phyloP scores from a whole-genome alignment of 1,140 invertebrate species.

The Philotrypesis tridentata region DNA sequence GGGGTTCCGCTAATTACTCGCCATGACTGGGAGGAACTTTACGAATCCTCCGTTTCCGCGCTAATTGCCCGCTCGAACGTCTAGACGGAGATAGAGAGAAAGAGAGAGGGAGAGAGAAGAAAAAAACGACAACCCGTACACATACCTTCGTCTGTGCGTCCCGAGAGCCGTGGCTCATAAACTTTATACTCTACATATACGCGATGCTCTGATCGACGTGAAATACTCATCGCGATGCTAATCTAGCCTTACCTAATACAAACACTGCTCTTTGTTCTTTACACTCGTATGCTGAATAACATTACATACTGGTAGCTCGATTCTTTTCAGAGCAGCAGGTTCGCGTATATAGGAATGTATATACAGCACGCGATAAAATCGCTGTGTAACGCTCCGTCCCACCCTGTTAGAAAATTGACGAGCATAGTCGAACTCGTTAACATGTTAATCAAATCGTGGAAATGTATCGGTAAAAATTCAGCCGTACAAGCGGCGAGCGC shows the following conservation, averaged over 20 bases:
- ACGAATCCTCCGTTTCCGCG: background rate
- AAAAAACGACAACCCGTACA: too few species aligned
- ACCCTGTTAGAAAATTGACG: too few species aligned
- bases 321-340: background rate
- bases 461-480: too few species aligned
- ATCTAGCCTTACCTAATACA: too few species aligned
- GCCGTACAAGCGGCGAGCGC: too few species aligned
- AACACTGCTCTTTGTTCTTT: background rate
- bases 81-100: too few species aligned
- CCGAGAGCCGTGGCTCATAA: too few species aligned
- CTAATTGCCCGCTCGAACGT: background rate
- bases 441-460: too few species aligned
- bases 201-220: background rate
- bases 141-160: too few species aligned
- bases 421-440: background rate
- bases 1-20: background rate
- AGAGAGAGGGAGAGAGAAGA: too few species aligned
- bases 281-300: too few species aligned
- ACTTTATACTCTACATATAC: background rate
- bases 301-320: too few species aligned
- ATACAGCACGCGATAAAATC: background rate
- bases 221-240: background rate
- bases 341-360: background rate
- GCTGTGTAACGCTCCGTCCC: background rate
- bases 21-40: background rate